Base-by-base conservation (phyloP, 53 echinoderm and acorn worm genomes). In the Crossaster papposus region DNA sequence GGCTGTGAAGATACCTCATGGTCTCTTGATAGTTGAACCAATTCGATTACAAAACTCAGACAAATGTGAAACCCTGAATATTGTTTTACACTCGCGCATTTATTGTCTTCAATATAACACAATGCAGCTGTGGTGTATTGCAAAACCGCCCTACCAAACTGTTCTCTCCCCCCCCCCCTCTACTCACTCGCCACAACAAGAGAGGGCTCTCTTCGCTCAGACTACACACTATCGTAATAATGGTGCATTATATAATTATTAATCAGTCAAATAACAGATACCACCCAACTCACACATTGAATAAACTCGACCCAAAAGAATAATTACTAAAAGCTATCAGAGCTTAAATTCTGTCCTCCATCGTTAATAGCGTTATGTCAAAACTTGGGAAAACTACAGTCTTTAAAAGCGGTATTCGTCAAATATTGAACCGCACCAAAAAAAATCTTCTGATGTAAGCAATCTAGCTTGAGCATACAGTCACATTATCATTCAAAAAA, bases 171-270 rank as follows among this genome's bases (percentile, higher is more conserved):
- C n/a, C n/a, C n/a, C n/a, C n/a, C n/a, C n/a, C 58, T 77, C 73
- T 75, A 34, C 32, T 58, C 18, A 13, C 76, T 75, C 75, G 36
- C 87, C 58, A 75, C 5, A 85, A 71, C 84, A 54, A 51, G 75
- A 75, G 87, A 87, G 87, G 87, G 87, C 87, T 76, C 87, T 87
- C 87, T 87, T 87, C 87, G 77, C 87, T 87, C 87, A 87, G 87
- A 87, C 87, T 87, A 87, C 75, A 76, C 87, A 77, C 87, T 87
- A 87, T 87, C 84, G 24, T 87, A 54, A 77, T 87, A 31, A 87
- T 77, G 87, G 87, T 87, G 87, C 87, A 87, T 87, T 87, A 87
- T 87, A 72, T 52, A 72, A 72, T 84, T 50, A 84, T 84, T 84
- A 84, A 84, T 84, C 84, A 72, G 84, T 84, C 84, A 84, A 84